Percentiles rank a stretch among this genome's conserved stretches.
These are phyloP conservation scores for Centropristis striata DNA, from an alignment of 2,113 vertebrate species.

Conservation along the genomic window DNA sequence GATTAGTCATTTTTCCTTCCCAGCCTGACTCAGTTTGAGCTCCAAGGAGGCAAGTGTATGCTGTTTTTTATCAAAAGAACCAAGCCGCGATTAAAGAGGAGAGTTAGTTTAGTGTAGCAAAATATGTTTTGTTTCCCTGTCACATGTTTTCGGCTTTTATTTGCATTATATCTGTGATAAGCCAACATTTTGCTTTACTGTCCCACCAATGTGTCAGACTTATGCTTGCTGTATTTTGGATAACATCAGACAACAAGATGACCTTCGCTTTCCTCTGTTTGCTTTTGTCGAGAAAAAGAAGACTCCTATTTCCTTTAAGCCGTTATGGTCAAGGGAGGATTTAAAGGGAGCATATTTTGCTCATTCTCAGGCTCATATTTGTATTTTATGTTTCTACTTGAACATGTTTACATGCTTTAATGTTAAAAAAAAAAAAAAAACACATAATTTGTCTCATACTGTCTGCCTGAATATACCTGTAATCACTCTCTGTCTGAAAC, in stretches of 20 bases:
- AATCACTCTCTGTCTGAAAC: too few species aligned
- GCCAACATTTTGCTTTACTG: too few species aligned
- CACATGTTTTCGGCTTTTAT: neutral
- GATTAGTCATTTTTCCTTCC: neutral
- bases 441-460: too few species aligned
- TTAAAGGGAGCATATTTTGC: neutral
- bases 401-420: too few species aligned
- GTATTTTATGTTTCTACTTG: too few species aligned
- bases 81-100: neutral
- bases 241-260: neutral
- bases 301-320: neutral
- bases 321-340: neutral
- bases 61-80: neutral
- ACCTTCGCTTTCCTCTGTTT: slow-evolving; percentile 7
- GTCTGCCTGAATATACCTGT: too few species aligned
- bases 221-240: neutral
- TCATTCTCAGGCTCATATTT: too few species aligned
- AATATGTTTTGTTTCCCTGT: neutral
- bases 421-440: too few species aligned
- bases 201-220: neutral
- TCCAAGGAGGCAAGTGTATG: neutral
- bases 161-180: neutral
- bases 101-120: neutral
- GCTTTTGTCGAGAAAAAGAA: neutral
- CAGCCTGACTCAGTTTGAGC: neutral